These are phyloP conservation scores for Esox niger DNA, from an alignment of 2,113 vertebrate genomes.

Conservation along the genomic window DNA sequence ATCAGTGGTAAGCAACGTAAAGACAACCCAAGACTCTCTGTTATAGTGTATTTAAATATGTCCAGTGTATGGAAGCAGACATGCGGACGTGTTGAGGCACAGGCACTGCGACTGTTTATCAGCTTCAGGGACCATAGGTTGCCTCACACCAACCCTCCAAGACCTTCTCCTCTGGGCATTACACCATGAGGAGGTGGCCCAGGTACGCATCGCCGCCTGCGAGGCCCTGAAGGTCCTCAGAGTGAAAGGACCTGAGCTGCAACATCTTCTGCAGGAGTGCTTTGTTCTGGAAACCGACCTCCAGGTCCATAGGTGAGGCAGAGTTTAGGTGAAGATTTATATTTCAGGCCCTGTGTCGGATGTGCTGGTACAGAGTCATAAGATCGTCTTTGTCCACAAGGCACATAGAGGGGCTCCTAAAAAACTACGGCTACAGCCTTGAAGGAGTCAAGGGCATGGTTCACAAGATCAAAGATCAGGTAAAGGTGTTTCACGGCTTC, in stretches of 20 bases:
- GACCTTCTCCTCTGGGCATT: constrained; percentile 71
- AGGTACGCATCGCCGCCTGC: constrained; percentile 69
- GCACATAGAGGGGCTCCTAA: constrained; percentile 34
- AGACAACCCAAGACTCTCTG: background rate
- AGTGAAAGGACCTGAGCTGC: constrained; percentile 57
- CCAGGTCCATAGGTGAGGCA: constrained; percentile 35
- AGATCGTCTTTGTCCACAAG: constrained; percentile 15
- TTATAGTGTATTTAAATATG: background rate
- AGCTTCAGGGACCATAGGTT: constrained; percentile 72
- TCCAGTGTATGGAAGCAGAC: background rate
- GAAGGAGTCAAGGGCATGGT: constrained; percentile 19
- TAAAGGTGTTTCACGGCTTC: constrained; percentile 3
- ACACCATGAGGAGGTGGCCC: constrained; percentile 67
- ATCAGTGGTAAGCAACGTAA: constrained; percentile 64
- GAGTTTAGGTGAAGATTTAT: background rate
- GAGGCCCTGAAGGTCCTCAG: constrained; percentile 60
- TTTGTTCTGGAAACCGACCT: constrained; percentile 60
- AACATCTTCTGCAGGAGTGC: constrained; percentile 62
- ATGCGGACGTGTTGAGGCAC: too few relatives aligned
- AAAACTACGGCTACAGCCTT: constrained; percentile 33
- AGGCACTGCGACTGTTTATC: constrained; percentile 3
- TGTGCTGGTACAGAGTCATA: background rate
- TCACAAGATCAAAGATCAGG: constrained; percentile 43
- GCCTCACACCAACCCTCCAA: constrained; percentile 59
- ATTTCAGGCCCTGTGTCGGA: background rate